These are phyloP conservation scores for Phalacrocorax aristotelis DNA, from an alignment of 2,113 vertebrate species.

Conservation along the genomic window DNA sequence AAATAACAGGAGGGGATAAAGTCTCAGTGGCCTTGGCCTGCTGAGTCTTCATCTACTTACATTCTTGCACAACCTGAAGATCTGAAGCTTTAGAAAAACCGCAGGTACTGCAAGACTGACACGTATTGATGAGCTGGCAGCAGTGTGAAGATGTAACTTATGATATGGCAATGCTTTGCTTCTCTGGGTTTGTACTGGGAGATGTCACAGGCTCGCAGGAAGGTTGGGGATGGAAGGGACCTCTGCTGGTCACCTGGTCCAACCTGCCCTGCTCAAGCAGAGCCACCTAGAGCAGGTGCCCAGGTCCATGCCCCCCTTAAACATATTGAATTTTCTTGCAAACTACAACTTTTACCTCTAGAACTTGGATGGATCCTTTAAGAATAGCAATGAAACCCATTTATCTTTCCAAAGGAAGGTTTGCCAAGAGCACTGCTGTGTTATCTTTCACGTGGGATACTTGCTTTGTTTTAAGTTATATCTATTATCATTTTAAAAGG, in stretches of 20 bases:
- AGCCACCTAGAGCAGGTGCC: not conserved
- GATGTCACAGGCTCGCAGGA: not conserved
- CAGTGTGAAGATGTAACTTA: not conserved
- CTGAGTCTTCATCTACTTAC: not conserved
- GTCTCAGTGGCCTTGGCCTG: not conserved
- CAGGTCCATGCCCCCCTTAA: not conserved
- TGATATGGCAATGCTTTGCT: not conserved
- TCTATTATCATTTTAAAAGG: not conserved
- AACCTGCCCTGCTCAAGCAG: not conserved
- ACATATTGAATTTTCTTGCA: not conserved
- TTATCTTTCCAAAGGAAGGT: not conserved
- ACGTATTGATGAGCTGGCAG: not conserved
- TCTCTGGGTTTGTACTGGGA: not conserved
- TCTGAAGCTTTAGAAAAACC: not conserved
- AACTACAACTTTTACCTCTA: not conserved
- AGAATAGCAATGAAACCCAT: not conserved
- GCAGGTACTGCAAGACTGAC: not conserved
- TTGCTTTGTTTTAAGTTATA: not conserved
- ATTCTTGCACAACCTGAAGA: not conserved
- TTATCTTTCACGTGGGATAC: not conserved
- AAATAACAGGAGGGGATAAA: not conserved
- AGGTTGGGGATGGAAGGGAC: not conserved
- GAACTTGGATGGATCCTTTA: not conserved
- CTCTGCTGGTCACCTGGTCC: not conserved
- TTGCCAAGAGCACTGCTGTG: not conserved